Percentiles rank a stretch among this genome's conserved stretches.
Conservation (phyloP, 2,888 invertebrate genomes). For the Chrysina gloriosa region DNA sequence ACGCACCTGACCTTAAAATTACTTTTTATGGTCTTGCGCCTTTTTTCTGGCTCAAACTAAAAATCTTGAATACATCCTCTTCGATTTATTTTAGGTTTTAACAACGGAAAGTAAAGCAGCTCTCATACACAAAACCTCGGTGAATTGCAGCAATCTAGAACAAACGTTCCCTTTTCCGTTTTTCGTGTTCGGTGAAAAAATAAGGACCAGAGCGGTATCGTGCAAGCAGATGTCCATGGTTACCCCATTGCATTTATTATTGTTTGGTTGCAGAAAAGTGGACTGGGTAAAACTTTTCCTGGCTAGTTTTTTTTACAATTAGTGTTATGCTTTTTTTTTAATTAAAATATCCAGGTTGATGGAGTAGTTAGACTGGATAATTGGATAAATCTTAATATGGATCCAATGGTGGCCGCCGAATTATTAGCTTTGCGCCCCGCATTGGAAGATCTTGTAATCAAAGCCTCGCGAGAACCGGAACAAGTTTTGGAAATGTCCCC, state of each 20-base stretch:
- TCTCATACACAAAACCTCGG: conserved; percentile 95
- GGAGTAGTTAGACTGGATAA: conserved; percentile 86
- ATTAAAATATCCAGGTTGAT: conserved; percentile 68
- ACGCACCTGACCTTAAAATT: not conserved
- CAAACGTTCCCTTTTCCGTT: conserved; percentile 92
- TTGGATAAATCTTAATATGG: conserved; percentile 93
- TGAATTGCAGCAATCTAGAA: conserved; percentile 89
- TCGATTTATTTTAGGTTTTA: conserved; percentile 72
- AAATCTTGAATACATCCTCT: not conserved
- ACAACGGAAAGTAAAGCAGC: conserved; percentile 96
- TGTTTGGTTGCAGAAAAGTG: conserved; percentile 92
- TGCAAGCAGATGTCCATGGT: conserved; percentile 97
- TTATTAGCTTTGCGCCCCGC: conserved; percentile 90
- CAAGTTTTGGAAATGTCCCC: conserved; percentile 74
- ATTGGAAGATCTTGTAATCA: conserved; percentile 85
- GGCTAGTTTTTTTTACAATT: not conserved
- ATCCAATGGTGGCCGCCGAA: conserved; percentile 80
- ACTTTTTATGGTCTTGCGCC: not conserved
- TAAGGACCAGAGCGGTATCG: conserved; percentile 92
- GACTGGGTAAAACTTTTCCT: conserved; percentile 70
- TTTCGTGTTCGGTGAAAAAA: conserved; percentile 98
- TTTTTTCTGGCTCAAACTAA: not conserved
- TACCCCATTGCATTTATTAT: conserved; percentile 88
- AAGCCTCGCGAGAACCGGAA: conserved; percentile 84
- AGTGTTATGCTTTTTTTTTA: too few relatives aligned